A percentile compares a stretch with the other conserved stretches of the same genome.
Conservation (phyloP, 1,140 invertebrate species). For the Colletes gigas region DNA sequence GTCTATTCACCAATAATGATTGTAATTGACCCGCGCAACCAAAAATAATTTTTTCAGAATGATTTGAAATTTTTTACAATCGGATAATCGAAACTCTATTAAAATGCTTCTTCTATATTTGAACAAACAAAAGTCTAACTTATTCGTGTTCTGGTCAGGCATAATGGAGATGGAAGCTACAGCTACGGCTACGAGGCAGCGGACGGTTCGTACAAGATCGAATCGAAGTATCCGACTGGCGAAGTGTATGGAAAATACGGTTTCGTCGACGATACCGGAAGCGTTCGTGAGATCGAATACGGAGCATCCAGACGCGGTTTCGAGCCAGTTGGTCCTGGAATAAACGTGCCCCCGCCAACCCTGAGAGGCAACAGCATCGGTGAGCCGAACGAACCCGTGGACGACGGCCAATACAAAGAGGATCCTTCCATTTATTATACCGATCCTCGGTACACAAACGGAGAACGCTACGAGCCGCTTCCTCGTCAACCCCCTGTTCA, state of each 20-base stretch:
- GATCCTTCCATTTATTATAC: constrained; percentile 90
- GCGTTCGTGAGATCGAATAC: constrained; percentile 87
- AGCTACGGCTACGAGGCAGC: constrained; percentile 94
- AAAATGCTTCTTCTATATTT: too few species aligned
- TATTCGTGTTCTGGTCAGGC: constrained; percentile 75
- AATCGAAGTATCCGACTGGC: constrained; percentile 91
- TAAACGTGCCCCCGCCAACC: constrained; percentile 90
- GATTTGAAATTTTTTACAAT: too few species aligned
- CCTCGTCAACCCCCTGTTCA: constrained; percentile 44
- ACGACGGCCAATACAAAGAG: constrained; percentile 91
- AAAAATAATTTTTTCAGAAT: too few species aligned
- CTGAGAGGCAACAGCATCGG: constrained; percentile 79
- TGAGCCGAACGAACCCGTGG: constrained; percentile 83
- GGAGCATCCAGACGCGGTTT: constrained; percentile 89
- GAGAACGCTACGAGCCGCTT: constrained; percentile 74
- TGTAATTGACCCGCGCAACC: too few species aligned
- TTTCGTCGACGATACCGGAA: constrained; percentile 90
- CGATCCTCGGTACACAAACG: constrained; percentile 86
- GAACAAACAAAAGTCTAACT: not conserved
- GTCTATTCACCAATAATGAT: too few species aligned
- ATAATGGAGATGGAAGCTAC: constrained; percentile 93
- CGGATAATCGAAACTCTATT: too few species aligned
- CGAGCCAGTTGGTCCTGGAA: constrained; percentile 88
- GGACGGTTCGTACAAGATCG: constrained; percentile 95
- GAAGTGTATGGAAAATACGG: constrained; percentile 92